Conservation (phyloP, 2,888 invertebrate genomes). For the Drosophila picticornis region DNA sequence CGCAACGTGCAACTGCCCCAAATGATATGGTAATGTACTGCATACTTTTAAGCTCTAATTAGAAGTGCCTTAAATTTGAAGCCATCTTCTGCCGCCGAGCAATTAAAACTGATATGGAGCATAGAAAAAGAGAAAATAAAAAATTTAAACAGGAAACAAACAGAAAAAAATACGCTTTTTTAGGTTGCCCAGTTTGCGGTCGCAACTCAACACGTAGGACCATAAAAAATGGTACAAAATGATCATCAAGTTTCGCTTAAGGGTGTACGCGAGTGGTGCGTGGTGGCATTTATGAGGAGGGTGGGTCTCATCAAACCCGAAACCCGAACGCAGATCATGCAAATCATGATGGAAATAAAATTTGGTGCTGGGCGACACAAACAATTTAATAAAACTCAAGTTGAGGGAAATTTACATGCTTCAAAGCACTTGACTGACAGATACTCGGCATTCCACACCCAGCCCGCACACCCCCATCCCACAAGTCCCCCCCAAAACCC, state of each 20-base stretch:
- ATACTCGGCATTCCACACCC: conserved; percentile 49
- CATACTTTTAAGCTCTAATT: conserved; percentile 49
- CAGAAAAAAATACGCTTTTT: conserved; percentile 10
- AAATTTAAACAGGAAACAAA: not conserved
- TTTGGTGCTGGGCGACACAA: conserved; percentile 66
- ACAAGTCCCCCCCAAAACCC: not conserved
- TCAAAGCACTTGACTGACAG: conserved; percentile 54
- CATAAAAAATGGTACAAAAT: conserved; percentile 53
- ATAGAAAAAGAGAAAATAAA: conserved; percentile 1
- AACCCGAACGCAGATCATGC: conserved; percentile 59
- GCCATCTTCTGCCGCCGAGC: conserved; percentile 30
- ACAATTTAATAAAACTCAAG: conserved; percentile 81
- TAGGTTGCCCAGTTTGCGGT: conserved; percentile 7
- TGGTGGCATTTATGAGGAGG: conserved; percentile 35
- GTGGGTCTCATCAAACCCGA: conserved; percentile 22
- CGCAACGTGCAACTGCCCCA: conserved; percentile 59
- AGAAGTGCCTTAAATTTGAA: conserved; percentile 34
- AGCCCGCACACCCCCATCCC: too few relatives aligned
- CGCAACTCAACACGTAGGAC: conserved; percentile 39
- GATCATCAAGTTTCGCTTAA: conserved; percentile 40
- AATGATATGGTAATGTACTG: conserved; percentile 65
- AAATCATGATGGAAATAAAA: conserved; percentile 78
- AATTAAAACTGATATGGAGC: conserved; percentile 52
- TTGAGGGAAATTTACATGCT: conserved; percentile 77
- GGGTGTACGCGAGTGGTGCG: conserved; percentile 16